Evolutionary conservation across 2,888 invertebrate species (phyloP).

Genomic region (Willowsia nigromaculata): DNA sequence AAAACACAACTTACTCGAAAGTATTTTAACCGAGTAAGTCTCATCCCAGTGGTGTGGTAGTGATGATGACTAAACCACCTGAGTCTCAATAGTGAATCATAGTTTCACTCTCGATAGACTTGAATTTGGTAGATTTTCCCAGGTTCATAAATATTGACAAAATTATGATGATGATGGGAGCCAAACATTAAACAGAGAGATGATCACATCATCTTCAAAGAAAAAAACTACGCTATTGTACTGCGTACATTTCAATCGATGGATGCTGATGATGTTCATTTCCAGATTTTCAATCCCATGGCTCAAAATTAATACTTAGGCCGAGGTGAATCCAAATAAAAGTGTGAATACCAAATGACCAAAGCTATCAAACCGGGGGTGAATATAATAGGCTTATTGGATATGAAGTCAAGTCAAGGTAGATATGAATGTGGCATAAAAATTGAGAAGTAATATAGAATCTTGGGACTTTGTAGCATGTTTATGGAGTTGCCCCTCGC

Average conservation of each 20-base stretch:
- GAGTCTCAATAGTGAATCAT: neutral
- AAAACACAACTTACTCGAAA: neutral
- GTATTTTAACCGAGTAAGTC: neutral
- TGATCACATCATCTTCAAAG: slow-evolving; percentile 9
- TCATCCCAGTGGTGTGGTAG: neutral
- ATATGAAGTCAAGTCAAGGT: slow-evolving; percentile 25
- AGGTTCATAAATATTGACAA: slow-evolving; percentile 34
- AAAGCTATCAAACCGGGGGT: neutral
- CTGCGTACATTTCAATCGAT: neutral
- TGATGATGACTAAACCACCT: slow-evolving; percentile 2
- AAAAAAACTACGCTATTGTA: neutral
- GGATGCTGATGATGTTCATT: slow-evolving; percentile 3
- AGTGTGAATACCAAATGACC: slow-evolving; percentile 50
- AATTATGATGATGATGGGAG: slow-evolving; percentile 37
- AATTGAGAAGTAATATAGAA: slow-evolving; percentile 74
- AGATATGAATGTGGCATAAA: slow-evolving; percentile 42
- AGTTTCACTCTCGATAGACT: neutral
- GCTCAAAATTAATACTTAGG: neutral
- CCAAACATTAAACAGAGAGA: slow-evolving; percentile 38
- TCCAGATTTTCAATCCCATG: slow-evolving; percentile 7
- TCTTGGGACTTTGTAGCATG: slow-evolving; percentile 75
- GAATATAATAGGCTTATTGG: slow-evolving; percentile 23
- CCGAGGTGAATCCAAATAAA: neutral
- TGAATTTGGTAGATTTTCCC: slow-evolving; percentile 37
- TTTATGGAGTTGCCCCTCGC: slow-evolving; percentile 77